These are phyloP conservation scores for Osmoderma eremita DNA, from an alignment of 2,888 invertebrate genomes.

Conservation along the genomic window DNA sequence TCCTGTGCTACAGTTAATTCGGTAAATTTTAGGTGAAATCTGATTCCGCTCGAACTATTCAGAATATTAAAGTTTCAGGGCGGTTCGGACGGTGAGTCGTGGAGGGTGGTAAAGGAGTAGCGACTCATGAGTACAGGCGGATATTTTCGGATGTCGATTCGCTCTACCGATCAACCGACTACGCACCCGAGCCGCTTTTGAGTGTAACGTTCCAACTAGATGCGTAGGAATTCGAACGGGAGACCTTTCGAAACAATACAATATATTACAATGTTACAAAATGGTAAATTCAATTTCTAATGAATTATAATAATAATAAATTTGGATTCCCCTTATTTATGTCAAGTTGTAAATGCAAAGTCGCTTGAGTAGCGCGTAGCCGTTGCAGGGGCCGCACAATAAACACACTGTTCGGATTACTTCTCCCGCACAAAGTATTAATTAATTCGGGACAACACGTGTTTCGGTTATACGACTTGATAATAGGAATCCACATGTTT, in stretches of 20 bases:
- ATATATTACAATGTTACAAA: background rate
- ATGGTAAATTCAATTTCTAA: background rate
- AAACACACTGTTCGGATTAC: too few relatives aligned
- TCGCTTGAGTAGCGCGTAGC: too few relatives aligned
- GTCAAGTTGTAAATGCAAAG: too few relatives aligned
- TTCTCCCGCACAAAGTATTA: too few relatives aligned
- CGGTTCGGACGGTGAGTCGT: background rate
- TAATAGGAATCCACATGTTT: too few relatives aligned
- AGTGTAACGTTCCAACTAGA: background rate
- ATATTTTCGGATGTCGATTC: constrained; percentile 29
- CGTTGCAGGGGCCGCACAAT: too few relatives aligned
- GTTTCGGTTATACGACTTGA: too few relatives aligned
- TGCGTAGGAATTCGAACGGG: background rate
- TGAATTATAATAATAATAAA: too few relatives aligned
- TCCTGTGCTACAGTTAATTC: constrained; percentile 30
- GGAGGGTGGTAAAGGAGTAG: background rate
- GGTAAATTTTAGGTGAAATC: constrained; percentile 48
- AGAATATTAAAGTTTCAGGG: constrained; percentile 33
- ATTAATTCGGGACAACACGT: too few relatives aligned
- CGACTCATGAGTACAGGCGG: background rate
- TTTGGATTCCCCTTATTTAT: too few relatives aligned
- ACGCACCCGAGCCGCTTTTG: background rate
- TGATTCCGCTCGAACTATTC: constrained; percentile 48
- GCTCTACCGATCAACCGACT: constrained; percentile 28
- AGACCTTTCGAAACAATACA: too few relatives aligned